Conservation (phyloP, 2,113 vertebrate genomes). For the Bufo bufo region DNA sequence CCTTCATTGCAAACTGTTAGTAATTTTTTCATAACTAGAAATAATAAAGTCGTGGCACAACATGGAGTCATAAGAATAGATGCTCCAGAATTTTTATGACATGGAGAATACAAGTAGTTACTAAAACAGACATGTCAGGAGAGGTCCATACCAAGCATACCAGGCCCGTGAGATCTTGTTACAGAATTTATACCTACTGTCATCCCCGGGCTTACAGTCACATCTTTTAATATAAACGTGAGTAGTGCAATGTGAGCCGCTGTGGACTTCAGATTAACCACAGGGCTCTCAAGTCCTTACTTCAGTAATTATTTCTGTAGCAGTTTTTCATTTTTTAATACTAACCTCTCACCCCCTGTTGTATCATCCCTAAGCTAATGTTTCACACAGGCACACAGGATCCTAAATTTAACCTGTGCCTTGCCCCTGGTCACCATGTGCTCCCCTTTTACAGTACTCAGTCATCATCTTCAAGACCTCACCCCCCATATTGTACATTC, state of each 20-base stretch:
- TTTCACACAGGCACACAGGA: background rate
- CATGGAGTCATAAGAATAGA: no score
- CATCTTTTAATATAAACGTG: background rate
- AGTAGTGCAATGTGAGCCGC: background rate
- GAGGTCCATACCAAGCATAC: background rate
- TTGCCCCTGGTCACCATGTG: background rate
- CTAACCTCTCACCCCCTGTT: background rate
- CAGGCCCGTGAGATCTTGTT: background rate
- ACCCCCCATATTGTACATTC: background rate
- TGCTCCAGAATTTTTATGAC: no score
- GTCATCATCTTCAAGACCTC: background rate
- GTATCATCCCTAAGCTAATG: background rate
- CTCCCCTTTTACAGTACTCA: background rate
- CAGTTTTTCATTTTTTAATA: background rate
- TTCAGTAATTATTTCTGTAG: no score
- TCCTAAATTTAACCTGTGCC: slow-evolving; percentile 15
- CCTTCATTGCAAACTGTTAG: no score
- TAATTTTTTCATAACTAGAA: no score
- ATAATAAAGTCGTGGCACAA: no score
- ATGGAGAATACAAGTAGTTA: no score
- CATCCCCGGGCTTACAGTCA: background rate
- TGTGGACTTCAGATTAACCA: background rate
- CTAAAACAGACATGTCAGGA: no score
- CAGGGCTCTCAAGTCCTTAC: background rate
- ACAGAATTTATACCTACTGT: background rate